Conservation (phyloP, 2,113 vertebrate genomes). For the Crotalus tigris region DNA sequence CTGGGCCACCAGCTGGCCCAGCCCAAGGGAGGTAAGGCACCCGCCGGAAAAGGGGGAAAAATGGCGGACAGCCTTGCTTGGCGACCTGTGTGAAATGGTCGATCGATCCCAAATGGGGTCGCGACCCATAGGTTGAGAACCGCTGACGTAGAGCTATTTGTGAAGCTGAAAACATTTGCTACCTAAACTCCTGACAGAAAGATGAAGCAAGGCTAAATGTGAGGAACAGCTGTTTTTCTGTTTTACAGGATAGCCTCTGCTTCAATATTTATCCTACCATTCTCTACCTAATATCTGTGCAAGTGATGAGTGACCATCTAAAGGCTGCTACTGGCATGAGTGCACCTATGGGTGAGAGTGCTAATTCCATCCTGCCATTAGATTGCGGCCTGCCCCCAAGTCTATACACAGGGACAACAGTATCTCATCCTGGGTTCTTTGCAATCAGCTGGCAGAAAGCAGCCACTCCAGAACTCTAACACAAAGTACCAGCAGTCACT, state of each 20-base stretch:
- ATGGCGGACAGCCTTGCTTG: no score
- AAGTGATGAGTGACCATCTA: neutral
- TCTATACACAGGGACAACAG: neutral
- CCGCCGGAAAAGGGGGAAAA: no score
- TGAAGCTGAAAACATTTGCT: neutral
- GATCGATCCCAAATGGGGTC: no score
- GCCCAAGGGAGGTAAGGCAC: no score
- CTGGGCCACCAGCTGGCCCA: no score
- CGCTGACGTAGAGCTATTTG: neutral
- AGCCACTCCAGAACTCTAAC: neutral
- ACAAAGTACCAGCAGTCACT: neutral
- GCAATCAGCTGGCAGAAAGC: neutral
- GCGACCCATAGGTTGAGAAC: no score
- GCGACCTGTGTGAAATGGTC: no score
- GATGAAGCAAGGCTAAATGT: neutral
- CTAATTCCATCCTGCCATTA: neutral
- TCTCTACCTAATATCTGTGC: neutral
- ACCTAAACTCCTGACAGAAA: neutral
- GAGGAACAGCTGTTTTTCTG: neutral
- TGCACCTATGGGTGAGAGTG: neutral
- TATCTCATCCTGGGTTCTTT: neutral
- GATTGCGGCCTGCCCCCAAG: neutral
- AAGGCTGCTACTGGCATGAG: neutral
- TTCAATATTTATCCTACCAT: neutral
- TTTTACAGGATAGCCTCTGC: neutral